Evolutionary conservation across 2,797 vertebrate genomes (phyloP), one percentile per base, ranked within the genome.

Genomic region (Cygnus olor): DNA sequence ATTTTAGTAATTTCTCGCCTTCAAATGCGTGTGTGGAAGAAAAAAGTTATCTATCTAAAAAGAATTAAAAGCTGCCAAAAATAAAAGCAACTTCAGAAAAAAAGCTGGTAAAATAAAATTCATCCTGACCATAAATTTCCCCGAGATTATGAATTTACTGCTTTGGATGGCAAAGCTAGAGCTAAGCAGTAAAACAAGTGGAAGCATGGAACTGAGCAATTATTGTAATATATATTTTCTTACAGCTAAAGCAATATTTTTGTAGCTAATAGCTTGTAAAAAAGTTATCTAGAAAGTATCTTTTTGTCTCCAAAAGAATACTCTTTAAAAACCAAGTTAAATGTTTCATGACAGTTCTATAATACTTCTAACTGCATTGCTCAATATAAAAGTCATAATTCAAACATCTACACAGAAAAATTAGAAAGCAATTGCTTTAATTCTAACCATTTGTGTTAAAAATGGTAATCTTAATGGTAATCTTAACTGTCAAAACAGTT

Each of bases 401-500:
- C 54, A 85, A 90, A 83, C 10, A 27, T 71, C 85, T 89, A 57
- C 34, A 36, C 10, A 74, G 84, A 74, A 68, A 87, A 93, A 74
- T 28, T 63, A 89, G 86, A 85, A 94, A 78, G 36, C 68, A 87
- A 73, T 72, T 83, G 57, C 72, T 63, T 47, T 93, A 42, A 64
- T 85, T 83, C 32, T 65, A 90, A 90, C 71, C 47, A 68, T 82
- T 92, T 93, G 84, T 61, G 68, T 34, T 92, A 85, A 95, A 92
- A 95, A 92, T 38, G 11, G n/a, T 30, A 78, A 89, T 69, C 57
- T 93, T 88, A 51, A 40, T 42, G 15, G n/a, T 32, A 78, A 89
- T 69, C 57, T 93, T 85, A 51, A 44, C 44, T 92, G 92, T 90
- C 93, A 93, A 95, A 95, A 88, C 71, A 80, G 54, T 83, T 72